A percentile compares a stretch with the other conserved stretches of the same genome.
Conservation (phyloP, 92 coral and sea anemone genomes). For the Virgularia gustaviana region DNA sequence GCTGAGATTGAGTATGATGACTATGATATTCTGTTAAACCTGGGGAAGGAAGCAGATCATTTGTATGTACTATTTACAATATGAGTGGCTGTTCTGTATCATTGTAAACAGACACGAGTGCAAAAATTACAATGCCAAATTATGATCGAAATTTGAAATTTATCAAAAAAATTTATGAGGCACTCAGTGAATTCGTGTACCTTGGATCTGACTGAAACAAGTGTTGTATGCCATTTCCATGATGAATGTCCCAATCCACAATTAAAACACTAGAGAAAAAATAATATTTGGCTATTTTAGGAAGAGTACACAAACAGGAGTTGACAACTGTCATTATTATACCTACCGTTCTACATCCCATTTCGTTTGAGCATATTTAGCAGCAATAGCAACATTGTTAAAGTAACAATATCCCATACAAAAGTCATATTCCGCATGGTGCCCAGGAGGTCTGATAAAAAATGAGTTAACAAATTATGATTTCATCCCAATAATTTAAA, state of each 20-base stretch:
- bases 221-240: constrained; percentile 94
- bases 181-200: too few species aligned
- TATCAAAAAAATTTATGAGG: too few species aligned
- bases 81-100: too few species aligned
- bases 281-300: neutral
- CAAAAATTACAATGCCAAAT: too few species aligned
- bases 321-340: neutral
- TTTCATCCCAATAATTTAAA: too few species aligned
- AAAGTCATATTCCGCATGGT: constrained; percentile 83
- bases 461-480: neutral
- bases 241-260: constrained; percentile 99
- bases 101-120: too few species aligned
- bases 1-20: too few species aligned
- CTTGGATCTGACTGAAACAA: constrained; percentile 94
- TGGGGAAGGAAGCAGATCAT: too few species aligned
- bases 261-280: constrained; percentile 61
- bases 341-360: constrained; percentile 82
- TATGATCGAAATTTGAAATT: too few species aligned
- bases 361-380: constrained; percentile 70
- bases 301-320: neutral
- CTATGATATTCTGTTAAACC: too few species aligned
- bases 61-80: too few species aligned
- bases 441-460: constrained; percentile 88
- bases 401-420: constrained; percentile 96
- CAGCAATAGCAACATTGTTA: constrained; percentile 94